These are phyloP conservation scores for Pongo pygmaeus DNA, from an alignment of 2,113 vertebrate genomes.

Conservation along the genomic window DNA sequence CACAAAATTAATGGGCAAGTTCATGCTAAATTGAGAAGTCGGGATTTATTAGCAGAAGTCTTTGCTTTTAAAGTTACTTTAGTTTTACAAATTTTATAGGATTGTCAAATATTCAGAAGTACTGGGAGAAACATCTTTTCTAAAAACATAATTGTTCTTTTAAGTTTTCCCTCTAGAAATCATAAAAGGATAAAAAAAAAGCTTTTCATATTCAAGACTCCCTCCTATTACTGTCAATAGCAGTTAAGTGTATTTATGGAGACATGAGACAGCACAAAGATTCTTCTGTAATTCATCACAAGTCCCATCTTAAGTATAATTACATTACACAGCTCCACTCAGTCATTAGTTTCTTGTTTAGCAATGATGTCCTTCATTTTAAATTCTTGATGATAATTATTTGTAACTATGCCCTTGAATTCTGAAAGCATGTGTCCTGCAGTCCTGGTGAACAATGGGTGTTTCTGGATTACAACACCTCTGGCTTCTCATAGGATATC, in stretches of 20 bases:
- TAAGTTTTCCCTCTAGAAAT: constrained; percentile 43
- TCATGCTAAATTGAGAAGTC: background rate
- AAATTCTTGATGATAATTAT: constrained; percentile 80
- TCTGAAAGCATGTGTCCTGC: constrained; percentile 63
- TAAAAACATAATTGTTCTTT: constrained; percentile 1
- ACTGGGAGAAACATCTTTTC: background rate
- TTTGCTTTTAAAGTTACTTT: constrained; percentile 43
- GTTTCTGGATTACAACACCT: constrained; percentile 69
- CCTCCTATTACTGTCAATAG: constrained; percentile 38
- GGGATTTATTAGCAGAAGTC: constrained; percentile 6
- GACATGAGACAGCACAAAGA: constrained; percentile 33
- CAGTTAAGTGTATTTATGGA: constrained; percentile 46
- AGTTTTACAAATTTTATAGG: background rate
- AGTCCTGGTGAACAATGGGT: constrained; percentile 72
- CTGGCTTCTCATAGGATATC: constrained; percentile 71
- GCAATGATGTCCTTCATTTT: constrained; percentile 73
- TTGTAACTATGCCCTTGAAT: constrained; percentile 78
- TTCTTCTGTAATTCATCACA: constrained; percentile 57
- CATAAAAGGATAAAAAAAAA: background rate
- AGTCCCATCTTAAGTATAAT: constrained; percentile 59
- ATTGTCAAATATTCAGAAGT: constrained; percentile 22
- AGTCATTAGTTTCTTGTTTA: constrained; percentile 70
- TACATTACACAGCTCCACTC: constrained; percentile 28
- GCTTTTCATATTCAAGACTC: background rate
- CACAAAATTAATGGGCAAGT: background rate